A percentile compares a stretch with the other conserved stretches of the same genome.
These are phyloP conservation scores for Halcyon smyrnensis DNA, from an alignment of 2,797 vertebrate genomes.

Conservation along the genomic window DNA sequence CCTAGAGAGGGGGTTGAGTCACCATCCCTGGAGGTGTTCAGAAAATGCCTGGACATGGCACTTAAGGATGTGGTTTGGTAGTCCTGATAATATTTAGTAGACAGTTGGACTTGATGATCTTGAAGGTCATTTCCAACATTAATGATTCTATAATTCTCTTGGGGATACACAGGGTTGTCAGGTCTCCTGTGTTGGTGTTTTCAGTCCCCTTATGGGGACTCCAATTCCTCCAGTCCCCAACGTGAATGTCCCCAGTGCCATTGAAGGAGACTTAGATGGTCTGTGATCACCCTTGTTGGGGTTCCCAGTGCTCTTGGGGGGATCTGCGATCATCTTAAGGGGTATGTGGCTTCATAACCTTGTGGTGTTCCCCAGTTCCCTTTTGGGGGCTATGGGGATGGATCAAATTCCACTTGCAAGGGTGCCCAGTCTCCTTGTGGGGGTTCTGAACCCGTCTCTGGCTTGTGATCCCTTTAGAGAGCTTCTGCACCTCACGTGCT, in stretches of 20 bases:
- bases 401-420: background rate
- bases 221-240: accelerated
- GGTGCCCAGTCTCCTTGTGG: accelerated
- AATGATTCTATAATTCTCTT: background rate
- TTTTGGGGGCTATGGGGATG: accelerated
- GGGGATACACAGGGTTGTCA: accelerated
- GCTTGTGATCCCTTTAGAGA: accelerated
- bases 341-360: accelerated
- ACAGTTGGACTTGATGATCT: no score
- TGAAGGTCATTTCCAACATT: no score
- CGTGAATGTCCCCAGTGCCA: accelerated
- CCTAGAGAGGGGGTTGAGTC: no score
- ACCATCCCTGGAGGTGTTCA: no score
- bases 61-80: no score
- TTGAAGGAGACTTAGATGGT: accelerated
- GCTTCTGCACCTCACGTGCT: background rate
- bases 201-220: accelerated
- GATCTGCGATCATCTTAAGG: accelerated
- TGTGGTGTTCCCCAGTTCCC: accelerated
- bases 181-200: accelerated
- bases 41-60: no score
- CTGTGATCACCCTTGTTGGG: accelerated
- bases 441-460: background rate
- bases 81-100: no score
- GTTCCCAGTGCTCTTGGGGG: accelerated